Base-by-base conservation (phyloP, 37 sponge, comb jelly and placozoan species). In the Crambe crambe region DNA sequence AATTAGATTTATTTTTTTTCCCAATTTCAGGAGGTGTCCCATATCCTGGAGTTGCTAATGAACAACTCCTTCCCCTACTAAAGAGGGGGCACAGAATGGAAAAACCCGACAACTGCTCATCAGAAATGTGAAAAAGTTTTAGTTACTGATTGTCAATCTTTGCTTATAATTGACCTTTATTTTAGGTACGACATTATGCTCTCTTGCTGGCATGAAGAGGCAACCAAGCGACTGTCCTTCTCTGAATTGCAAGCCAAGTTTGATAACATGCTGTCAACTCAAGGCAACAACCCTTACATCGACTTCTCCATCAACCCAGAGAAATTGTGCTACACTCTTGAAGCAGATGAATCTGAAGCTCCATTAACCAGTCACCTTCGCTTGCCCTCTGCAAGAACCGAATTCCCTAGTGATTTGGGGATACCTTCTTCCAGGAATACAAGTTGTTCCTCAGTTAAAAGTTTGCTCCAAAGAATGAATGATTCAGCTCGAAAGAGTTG, bases 71-170 rank as follows among this genome's bases (percentile, higher is more conserved):
- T 20, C 81, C 20, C 32, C 74, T 65, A 67, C 51, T 90, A 25
- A 62, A 42, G 72, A 38, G 41, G 34, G 91, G 91, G 18, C 78
- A 86, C 34, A 41, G 91, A 34, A 47, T 90, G 21, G 83, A 81
- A 31, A 81, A 85, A 43, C 91, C 91, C 58, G 82, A 85, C 35
- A 90, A 86, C 68, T 90, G 91, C 30, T 68, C 87, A n/a, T 29
- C 81, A 18, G 83, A 85, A 72, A 74, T 90, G 91, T 90, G 38
- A 75, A 88, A 73, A n/a, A 23, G 1, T 43, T 3, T 6, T 27
- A 18, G 1, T 18, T 42, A 35, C 22, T 5, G 32, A 30, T 30
- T 30, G 5, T 32, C 66, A 26, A 2, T 30, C 35, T 32, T 18
- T 30, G 2, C 31, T 34, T 65, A 30, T 34, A 30, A 18, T 30